Evolutionary conservation across 2,797 vertebrate species (phyloP).

Genomic region (Enteromius viviparus): DNA sequence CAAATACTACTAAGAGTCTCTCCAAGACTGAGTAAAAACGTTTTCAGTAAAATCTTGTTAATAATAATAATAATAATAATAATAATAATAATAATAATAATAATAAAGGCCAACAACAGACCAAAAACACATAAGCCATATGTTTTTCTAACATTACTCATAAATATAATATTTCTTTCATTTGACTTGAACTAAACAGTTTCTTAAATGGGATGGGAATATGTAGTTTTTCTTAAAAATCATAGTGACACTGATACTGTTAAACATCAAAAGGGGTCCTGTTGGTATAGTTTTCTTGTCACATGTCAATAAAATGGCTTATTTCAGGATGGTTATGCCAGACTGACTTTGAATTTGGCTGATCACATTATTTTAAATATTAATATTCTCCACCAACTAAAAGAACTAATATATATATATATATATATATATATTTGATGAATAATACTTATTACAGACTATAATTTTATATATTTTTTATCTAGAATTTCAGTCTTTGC

Average conservation of each 20-base stretch:
- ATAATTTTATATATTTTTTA: not conserved
- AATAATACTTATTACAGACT: not conserved
- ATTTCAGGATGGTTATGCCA: not conserved
- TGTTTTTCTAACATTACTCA: not conserved
- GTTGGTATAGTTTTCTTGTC: not conserved
- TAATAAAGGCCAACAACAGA: not conserved
- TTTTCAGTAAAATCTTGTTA: not conserved
- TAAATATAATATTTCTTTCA: not conserved
- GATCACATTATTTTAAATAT: not conserved
- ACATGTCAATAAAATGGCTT: not conserved
- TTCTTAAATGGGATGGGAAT: no score
- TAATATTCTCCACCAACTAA: not conserved
- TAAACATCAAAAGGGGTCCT: not conserved
- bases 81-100: not conserved
- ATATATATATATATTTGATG: no score
- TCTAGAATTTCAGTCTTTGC: no score
- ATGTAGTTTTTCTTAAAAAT: not conserved
- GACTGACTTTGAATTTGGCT: not conserved
- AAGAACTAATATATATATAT: no score
- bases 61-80: no score
- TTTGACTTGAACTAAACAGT: not conserved
- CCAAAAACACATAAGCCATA: not conserved
- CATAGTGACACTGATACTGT: not conserved
- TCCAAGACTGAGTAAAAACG: not conserved
- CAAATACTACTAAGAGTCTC: not conserved